A percentile compares a stretch with the other conserved stretches of the same genome.
These are phyloP conservation scores for Acrocephalus kingi DNA, from an alignment of 2,113 vertebrate genomes.

Conservation along the genomic window DNA sequence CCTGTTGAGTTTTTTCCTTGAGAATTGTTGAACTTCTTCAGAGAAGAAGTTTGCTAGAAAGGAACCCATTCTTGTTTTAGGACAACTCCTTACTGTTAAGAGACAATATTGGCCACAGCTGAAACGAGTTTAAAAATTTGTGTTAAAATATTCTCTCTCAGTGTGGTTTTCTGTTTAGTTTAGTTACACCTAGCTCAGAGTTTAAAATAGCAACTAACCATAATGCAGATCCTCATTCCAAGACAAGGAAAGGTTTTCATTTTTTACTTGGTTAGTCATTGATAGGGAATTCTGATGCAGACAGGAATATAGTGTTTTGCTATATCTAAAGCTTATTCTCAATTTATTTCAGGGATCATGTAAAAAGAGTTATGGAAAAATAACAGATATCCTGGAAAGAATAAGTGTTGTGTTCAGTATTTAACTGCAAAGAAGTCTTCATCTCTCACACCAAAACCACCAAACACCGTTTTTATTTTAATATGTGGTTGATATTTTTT, in stretches of 20 bases:
- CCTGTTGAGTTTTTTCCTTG: not conserved
- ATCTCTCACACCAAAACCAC: not conserved
- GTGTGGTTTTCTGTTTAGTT: not conserved
- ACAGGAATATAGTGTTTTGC: not conserved
- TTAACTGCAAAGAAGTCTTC: slow-evolving; percentile 5
- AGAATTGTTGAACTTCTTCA: not conserved
- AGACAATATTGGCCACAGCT: not conserved
- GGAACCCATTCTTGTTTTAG: not conserved
- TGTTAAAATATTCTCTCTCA: not conserved
- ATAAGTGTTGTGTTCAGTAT: not conserved
- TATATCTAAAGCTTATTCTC: not conserved
- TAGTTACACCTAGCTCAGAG: not conserved
- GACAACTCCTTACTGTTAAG: not conserved
- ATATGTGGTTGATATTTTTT: not conserved
- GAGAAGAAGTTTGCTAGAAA: not conserved
- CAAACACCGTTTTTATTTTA: not conserved
- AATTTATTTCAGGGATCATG: not conserved
- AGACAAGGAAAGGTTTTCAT: not conserved
- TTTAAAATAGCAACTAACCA: not conserved
- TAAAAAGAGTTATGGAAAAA: not conserved
- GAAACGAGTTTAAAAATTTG: not conserved
- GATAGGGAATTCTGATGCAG: not conserved
- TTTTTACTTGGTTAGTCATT: not conserved
- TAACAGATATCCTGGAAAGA: slow-evolving; percentile 2
- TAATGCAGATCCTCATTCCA: not conserved